A percentile compares a stretch with the other conserved stretches of the same genome.
phyloP scores from a whole-genome alignment of 2,113 vertebrate species.

The Amphiprion percula region DNA sequence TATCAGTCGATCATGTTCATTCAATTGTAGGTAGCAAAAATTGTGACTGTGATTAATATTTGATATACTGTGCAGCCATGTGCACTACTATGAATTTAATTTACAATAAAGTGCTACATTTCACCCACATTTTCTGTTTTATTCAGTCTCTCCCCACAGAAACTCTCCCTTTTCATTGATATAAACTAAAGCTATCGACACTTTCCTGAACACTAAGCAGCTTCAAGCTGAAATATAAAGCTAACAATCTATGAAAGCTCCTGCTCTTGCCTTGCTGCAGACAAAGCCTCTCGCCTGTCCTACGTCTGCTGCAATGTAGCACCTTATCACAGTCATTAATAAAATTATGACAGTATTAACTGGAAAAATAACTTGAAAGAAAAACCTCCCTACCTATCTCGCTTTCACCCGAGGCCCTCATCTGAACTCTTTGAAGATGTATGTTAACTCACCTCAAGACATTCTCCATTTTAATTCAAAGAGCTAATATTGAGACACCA shows the following conservation, averaged over 20 bases:
- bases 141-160: too few relatives aligned
- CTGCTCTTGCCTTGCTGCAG: too few relatives aligned
- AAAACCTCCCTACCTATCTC: neutral
- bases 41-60: too few relatives aligned
- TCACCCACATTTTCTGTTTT: too few relatives aligned
- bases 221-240: neutral
- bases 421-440: constrained; percentile 29
- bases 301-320: neutral
- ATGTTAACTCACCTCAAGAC: constrained; percentile 2
- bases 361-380: constrained; percentile 12
- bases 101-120: too few relatives aligned
- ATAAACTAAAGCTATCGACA: too few relatives aligned
- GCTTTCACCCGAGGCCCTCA: constrained; percentile 11
- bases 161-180: too few relatives aligned
- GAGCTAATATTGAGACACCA: constrained; percentile 8
- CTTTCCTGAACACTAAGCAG: too few relatives aligned
- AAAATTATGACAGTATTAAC: constrained; percentile 21
- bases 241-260: neutral
- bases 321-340: constrained; percentile 1
- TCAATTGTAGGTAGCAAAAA: too few relatives aligned
- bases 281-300: neutral
- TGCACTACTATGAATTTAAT: too few relatives aligned
- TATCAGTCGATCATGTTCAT: too few relatives aligned
- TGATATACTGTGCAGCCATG: too few relatives aligned
- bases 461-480: constrained; percentile 34